Conservation (phyloP, 1,140 invertebrate genomes). For the Kradibia gibbosae region DNA sequence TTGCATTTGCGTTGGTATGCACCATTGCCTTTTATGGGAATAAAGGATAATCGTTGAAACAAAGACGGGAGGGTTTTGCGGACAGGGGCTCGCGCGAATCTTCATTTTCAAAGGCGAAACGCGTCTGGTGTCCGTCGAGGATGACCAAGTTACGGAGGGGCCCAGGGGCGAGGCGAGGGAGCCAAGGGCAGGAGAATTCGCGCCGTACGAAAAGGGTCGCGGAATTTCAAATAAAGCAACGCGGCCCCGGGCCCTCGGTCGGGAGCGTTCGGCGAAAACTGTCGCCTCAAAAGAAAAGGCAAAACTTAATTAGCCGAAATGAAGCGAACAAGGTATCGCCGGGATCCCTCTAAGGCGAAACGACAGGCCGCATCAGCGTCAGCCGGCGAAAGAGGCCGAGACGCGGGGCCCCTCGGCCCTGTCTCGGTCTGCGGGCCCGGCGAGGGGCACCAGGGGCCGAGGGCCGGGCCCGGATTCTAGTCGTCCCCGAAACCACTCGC, state of each 20-base stretch:
- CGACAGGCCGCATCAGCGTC: constrained; percentile 44
- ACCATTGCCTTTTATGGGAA: too few species aligned
- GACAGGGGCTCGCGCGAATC: neutral
- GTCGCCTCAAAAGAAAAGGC: constrained; percentile 29
- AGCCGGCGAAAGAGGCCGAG: neutral
- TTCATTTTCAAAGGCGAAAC: neutral
- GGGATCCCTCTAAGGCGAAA: constrained; percentile 28
- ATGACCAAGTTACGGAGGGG: too few species aligned
- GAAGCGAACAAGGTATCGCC: constrained; percentile 27
- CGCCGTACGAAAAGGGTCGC: neutral
- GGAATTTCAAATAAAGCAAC: constrained; percentile 12
- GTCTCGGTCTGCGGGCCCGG: neutral
- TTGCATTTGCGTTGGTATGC: too few species aligned
- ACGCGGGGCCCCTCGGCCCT: accelerated
- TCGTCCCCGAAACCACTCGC: constrained; percentile 10
- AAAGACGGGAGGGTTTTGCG: neutral
- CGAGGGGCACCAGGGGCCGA: neutral
- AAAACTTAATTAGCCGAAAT: constrained; percentile 46
- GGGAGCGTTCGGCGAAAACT: constrained; percentile 17
- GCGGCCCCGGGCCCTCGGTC: neutral
- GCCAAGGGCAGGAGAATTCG: neutral
- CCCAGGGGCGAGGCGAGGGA: neutral
- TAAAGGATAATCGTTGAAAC: too few species aligned
- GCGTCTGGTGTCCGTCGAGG: too few species aligned
- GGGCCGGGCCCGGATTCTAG: neutral